Evolutionary conservation across 2,797 vertebrate species (phyloP).

Genomic region (Phoeniculus purpureus): DNA sequence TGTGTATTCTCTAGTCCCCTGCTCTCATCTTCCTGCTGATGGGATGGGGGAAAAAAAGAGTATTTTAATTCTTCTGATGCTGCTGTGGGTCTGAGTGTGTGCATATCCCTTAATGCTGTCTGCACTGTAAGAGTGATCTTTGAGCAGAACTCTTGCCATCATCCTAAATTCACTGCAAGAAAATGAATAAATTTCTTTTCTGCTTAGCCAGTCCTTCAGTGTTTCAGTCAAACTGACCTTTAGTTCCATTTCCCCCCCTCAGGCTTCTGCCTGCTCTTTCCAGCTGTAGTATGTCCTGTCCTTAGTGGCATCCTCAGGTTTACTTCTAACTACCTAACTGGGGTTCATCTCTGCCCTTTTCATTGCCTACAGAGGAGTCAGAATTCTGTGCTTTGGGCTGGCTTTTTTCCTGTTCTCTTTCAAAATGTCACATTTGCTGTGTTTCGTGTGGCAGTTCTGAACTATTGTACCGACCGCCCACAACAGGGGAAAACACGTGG

Average conservation of each 20-base stretch:
- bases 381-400: not conserved
- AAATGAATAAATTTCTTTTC: not conserved
- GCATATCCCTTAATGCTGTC: not conserved
- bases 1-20: not conserved
- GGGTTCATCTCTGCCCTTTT: not conserved
- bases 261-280: conserved; percentile 6
- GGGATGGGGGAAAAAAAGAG: not conserved
- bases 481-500: rapidly evolving
- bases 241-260: not conserved
- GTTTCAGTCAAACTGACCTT: conserved; percentile 32
- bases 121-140: not conserved
- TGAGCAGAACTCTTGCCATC: not conserved
- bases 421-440: not conserved
- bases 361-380: not conserved
- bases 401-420: not conserved
- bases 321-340: not conserved
- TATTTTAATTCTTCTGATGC: not conserved
- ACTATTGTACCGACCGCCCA: not conserved
- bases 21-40: rapidly evolving
- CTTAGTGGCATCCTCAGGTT: not conserved
- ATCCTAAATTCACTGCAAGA: not conserved
- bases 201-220: not conserved
- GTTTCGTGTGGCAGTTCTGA: not conserved
- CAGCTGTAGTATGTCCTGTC: not conserved
- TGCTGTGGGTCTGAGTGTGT: not conserved